Conservation (phyloP, 2,888 invertebrate species). For the Stenotaenia linearis region DNA sequence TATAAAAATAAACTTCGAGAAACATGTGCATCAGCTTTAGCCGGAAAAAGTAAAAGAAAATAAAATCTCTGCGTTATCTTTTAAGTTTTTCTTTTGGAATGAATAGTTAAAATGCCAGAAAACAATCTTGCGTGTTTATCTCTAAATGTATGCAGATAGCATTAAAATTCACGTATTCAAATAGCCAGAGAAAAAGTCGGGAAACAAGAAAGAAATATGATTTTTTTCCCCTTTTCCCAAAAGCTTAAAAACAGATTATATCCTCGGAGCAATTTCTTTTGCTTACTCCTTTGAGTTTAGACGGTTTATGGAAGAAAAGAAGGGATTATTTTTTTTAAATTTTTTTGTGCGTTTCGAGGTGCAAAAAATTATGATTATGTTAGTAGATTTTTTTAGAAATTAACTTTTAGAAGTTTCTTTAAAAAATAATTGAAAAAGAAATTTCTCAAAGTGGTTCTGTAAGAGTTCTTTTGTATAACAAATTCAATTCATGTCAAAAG, state of each 20-base stretch:
- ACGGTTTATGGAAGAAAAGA: neutral
- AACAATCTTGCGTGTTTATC: neutral
- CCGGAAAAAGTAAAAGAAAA: neutral
- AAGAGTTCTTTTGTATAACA: neutral
- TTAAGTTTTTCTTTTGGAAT: neutral
- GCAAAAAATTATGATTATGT: neutral
- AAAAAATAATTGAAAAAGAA: neutral
- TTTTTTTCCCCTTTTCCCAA: neutral
- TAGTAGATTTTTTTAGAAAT: neutral
- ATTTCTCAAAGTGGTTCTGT: neutral
- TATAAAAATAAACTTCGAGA: neutral
- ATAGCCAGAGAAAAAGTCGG: neutral
- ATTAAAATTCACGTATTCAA: neutral
- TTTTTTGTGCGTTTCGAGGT: no score
- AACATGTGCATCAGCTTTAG: neutral
- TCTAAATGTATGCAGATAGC: neutral
- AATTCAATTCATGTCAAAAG: neutral
- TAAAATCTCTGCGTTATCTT: neutral
- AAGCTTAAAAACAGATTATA: neutral
- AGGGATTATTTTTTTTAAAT: no score
- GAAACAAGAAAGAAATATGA: neutral
- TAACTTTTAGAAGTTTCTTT: no score
- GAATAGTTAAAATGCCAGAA: neutral
- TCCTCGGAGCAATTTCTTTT: neutral
- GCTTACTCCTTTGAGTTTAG: neutral